Base-by-base conservation (phyloP, 1,140 invertebrate genomes). In the Calosoma granatense region DNA sequence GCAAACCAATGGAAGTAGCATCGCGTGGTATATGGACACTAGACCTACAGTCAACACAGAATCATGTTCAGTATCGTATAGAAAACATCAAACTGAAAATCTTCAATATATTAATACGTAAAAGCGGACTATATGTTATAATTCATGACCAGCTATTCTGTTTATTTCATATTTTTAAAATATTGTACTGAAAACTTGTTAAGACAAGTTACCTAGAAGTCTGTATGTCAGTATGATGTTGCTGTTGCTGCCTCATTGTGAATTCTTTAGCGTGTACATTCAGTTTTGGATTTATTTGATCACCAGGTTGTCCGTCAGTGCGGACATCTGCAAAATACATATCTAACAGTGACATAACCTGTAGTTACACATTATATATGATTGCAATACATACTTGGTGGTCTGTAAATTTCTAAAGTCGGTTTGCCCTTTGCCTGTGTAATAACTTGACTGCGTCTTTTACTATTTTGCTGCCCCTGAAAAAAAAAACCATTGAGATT, bases 261-360 rank as follows among this genome's bases (percentile, higher is more conserved):
- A 91, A 90, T 77, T 90, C 88, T 74, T 88, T 88, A 43, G 87
- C 88, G 75, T 90, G 85, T 54, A 89, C 86, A 71, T 90, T 90
- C 63, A 90, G 76, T 74, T 85, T 82, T 57, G 61, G 61, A 67
- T 61, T 53, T 60, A 65, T 55, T 63, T 56, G 26, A 60, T 63
- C 51, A 60, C 59, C 58, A 56, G 58, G 55, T 56, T 57, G 54
- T 58, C 56, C 57, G 57, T 61, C 60, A 17, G 51, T 26, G 12
- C 60, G 56, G 23, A 61, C 56, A 57, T 60, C 61, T 62, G 41
- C 15, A 51, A 53, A 11, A 56, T 20, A 23, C 1, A 51, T 6
- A 20, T 39, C 20, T 20, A 20, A 20, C 22, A 15, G 21, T 20
- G 12, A 53, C 22, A 6, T 12, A 2, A 22, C 3, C 2, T 20